Percentiles rank a stretch among this genome's conserved stretches.
These are phyloP conservation scores for Sebastes iracundus DNA, from an alignment of 2,797 vertebrate genomes.

Conservation along the genomic window DNA sequence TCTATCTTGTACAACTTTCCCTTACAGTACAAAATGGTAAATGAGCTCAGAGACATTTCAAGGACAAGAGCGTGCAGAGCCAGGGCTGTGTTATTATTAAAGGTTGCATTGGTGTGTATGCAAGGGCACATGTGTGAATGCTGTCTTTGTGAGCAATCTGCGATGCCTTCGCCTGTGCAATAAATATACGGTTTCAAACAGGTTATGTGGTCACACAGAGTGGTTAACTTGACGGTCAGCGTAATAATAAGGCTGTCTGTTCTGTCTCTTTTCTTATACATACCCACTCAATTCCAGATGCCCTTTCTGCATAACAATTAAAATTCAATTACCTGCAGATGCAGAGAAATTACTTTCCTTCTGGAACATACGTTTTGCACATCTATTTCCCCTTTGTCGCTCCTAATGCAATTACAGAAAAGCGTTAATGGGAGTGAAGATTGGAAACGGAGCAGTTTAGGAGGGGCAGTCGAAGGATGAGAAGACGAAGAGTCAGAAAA, in stretches of 20 bases:
- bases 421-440: constrained; percentile 57
- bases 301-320: constrained; percentile 60
- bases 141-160: neutral
- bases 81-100: neutral
- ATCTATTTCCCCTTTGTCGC: constrained; percentile 63
- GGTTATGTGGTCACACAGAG: neutral
- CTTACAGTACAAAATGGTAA: constrained; percentile 10
- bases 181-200: constrained; percentile 1
- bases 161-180: neutral
- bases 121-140: neutral
- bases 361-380: constrained; percentile 59
- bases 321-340: constrained; percentile 69
- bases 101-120: neutral
- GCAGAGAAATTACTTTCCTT: constrained; percentile 50
- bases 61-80: neutral
- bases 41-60: constrained; percentile 13
- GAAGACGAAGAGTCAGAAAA: constrained; percentile 43
- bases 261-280: neutral
- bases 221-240: constrained; percentile 2
- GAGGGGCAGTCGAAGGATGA: neutral
- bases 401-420: constrained; percentile 64
- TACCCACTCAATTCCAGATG: constrained; percentile 22
- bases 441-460: constrained; percentile 41
- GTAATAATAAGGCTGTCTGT: constrained; percentile 24
- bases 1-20: neutral